Percentiles rank a stretch among this genome's conserved stretches.
These are phyloP conservation scores for Theocolax elegans DNA, from an alignment of 1,140 invertebrate genomes.

Conservation along the genomic window DNA sequence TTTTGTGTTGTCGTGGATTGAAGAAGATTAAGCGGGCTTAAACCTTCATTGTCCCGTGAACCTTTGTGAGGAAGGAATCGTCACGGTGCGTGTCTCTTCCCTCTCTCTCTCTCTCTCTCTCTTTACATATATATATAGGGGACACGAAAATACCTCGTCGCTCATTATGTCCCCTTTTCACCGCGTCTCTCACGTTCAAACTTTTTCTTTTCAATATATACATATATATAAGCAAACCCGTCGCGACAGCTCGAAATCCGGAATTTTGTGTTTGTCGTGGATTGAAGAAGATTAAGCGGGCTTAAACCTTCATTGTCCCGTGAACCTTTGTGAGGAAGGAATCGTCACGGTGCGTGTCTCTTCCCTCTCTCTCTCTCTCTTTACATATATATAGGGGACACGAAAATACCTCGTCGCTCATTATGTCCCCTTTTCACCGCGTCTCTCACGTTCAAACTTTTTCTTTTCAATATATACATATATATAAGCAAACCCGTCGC, in stretches of 20 bases:
- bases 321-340: slow-evolving; percentile 1
- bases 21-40: slow-evolving; percentile 22
- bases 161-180: no score
- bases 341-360: background rate
- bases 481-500: background rate
- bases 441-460: no score
- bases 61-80: background rate
- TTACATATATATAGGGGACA: no score
- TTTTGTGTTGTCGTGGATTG: slow-evolving; percentile 24
- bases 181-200: no score
- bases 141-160: no score
- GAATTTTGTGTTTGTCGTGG: slow-evolving; percentile 19
- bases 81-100: background rate
- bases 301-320: slow-evolving; percentile 15
- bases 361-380: no score
- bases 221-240: background rate
- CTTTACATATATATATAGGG: no score
- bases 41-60: slow-evolving; percentile 11
- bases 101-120: no score
- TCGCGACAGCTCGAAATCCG: slow-evolving; percentile 10
- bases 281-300: slow-evolving; percentile 24
- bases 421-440: no score
- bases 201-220: no score
- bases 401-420: no score
- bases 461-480: no score